phyloP scores from a whole-genome alignment of 2,113 vertebrate species.

The Melanerpes aurifrons region DNA sequence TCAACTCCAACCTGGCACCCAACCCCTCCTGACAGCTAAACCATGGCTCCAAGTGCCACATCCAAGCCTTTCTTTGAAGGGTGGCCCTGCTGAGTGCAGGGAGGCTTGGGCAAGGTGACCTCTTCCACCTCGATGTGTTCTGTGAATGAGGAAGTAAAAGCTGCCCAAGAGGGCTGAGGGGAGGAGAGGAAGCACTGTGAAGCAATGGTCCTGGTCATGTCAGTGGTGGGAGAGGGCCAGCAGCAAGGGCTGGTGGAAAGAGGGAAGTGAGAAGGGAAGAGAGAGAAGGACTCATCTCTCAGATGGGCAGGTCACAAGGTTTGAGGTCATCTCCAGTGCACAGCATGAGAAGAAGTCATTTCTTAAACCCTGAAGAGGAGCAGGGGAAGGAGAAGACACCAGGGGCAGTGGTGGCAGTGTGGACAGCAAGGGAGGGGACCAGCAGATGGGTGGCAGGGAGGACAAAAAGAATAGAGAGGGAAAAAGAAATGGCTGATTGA shows the following conservation, averaged over 20 bases:
- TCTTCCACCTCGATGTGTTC: too few relatives aligned
- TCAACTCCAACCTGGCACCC: too few relatives aligned
- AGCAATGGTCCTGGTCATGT: background rate
- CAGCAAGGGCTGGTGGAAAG: rapidly evolving
- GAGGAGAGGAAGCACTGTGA: background rate
- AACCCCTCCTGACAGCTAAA: too few relatives aligned
- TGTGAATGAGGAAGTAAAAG: constrained; percentile 17
- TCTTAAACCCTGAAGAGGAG: background rate
- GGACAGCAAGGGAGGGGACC: background rate
- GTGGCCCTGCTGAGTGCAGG: too few relatives aligned
- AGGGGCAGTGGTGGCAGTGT: background rate
- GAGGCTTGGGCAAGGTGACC: too few relatives aligned
- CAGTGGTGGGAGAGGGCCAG: rapidly evolving
- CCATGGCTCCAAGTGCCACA: too few relatives aligned
- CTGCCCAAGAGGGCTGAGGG: background rate
- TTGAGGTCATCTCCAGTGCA: background rate
- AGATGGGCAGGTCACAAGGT: rapidly evolving
- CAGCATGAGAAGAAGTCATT: background rate
- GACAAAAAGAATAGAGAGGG: background rate
- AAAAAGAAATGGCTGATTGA: too few relatives aligned
- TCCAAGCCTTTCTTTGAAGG: too few relatives aligned
- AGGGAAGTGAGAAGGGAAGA: background rate
- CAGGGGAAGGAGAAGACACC: background rate
- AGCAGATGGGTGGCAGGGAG: background rate
- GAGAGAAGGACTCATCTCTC: background rate